Evolutionary conservation across 2,113 vertebrate species (phyloP), one percentile per base, ranked within the genome.

Genomic region (Tetrao urogallus): DNA sequence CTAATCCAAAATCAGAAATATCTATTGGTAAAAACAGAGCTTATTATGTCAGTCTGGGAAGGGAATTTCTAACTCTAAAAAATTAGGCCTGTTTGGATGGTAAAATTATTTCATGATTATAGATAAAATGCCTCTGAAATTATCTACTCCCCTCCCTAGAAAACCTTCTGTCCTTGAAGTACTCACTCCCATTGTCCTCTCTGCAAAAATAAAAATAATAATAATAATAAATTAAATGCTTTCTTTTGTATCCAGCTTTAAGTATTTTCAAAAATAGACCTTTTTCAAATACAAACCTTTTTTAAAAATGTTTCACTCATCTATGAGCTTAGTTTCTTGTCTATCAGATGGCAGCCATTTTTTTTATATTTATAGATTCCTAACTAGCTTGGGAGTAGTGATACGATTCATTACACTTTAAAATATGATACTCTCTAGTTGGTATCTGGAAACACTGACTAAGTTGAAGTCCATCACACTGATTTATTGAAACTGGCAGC

Each of bases 401-500:
- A 89, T 96, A 94, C 58, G 2, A 94, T 94, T 90, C 93, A 88
- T 97, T 96, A 50, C 84, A 43, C 64, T 94, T 94, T 58, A 77
- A 92, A 47, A 1, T 22, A 74, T 11, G 32, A 82, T 52, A 61
- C 42, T 94, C 86, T 81, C 64, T 72, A 45, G 5, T 27, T 84
- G 64, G 76, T 87, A 76, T 91, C 89, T 82, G 69, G 82, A 93
- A 94, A 73, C 82, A 94, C 48, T 82, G 91, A 93, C 64, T 73
- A 78, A 88, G 77, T 63, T 70, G 28, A 75, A 78, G 88, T 78
- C 89, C 70, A 82, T 40, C 45, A 60, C 19, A 82, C 82, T 95
- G 95, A 97, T 96, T 91, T 93, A 97, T 93, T 82, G 57, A 89
- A 83, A 65, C 64, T 88, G 91, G 91, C 90, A 94, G 83, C 52